Percentiles rank a stretch among this genome's conserved stretches.
Conservation (phyloP, 2,797 vertebrate genomes). For the Cyprinodon diabolis region DNA sequence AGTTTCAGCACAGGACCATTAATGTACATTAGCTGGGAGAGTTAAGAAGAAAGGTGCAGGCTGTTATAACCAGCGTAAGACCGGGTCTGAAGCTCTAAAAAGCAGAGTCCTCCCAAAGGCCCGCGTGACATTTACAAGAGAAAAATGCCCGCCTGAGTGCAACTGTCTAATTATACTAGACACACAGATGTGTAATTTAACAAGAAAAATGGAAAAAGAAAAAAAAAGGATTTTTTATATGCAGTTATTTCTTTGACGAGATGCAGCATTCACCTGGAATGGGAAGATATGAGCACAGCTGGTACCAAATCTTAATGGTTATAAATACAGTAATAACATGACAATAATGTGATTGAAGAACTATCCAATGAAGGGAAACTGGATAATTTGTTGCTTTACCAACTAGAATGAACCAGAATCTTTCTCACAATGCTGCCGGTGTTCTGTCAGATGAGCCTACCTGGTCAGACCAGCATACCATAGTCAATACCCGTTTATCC, state of each 20-base stretch:
- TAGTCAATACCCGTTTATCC: too few relatives aligned
- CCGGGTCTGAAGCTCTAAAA: slow-evolving; percentile 63
- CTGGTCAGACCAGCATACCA: too few relatives aligned
- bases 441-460: not conserved
- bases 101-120: slow-evolving; percentile 74
- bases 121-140: slow-evolving; percentile 80
- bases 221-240: slow-evolving; percentile 5
- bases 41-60: slow-evolving; percentile 48
- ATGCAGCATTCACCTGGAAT: not conserved
- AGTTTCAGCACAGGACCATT: slow-evolving; percentile 39
- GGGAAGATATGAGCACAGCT: not conserved
- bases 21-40: slow-evolving; percentile 20
- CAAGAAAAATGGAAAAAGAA: slow-evolving; percentile 2
- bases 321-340: too few relatives aligned
- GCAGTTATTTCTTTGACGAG: not conserved
- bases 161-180: slow-evolving; percentile 70
- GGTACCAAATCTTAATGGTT: not conserved
- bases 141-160: slow-evolving; percentile 69
- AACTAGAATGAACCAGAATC: not conserved
- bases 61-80: slow-evolving; percentile 64
- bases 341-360: not conserved
- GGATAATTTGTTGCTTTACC: not conserved
- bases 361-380: not conserved
- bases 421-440: not conserved
- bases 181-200: slow-evolving; percentile 41